Conservation (phyloP, 1,140 invertebrate genomes). For the Calliopsis andreniformis region DNA sequence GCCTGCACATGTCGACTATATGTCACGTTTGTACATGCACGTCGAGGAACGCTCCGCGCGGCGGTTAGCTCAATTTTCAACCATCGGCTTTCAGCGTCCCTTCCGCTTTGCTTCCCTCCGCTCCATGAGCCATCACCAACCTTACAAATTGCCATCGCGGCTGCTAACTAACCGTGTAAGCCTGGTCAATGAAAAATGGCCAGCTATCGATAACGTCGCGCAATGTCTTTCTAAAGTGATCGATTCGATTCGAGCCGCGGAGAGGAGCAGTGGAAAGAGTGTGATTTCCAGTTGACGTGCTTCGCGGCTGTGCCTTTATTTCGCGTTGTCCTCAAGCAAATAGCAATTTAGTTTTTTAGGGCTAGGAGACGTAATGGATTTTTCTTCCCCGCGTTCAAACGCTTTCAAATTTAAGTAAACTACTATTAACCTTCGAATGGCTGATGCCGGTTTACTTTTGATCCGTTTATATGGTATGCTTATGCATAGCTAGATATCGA, state of each 20-base stretch:
- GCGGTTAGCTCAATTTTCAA: conserved; percentile 65
- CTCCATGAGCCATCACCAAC: conserved; percentile 27
- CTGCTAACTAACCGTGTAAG: conserved; percentile 63
- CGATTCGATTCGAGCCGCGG: not conserved
- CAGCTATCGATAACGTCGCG: conserved; percentile 3
- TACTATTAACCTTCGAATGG: no score
- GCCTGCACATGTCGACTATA: conserved; percentile 59
- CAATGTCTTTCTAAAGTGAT: not conserved
- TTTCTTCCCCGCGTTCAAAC: no score
- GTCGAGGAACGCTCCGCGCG: conserved; percentile 20
- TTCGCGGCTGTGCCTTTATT: no score
- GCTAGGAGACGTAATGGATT: no score
- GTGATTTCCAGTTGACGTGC: no score
- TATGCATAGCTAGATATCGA: no score
- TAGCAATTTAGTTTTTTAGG: no score
- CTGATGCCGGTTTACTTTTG: no score
- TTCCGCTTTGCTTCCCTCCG: not conserved
- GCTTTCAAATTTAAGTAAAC: no score
- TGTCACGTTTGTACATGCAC: conserved; percentile 44
- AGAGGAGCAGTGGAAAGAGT: no score
- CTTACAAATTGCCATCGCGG: conserved; percentile 65
- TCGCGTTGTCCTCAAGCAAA: no score
- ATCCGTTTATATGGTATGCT: no score
- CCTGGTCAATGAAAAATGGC: conserved; percentile 11
- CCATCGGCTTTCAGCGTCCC: conserved; percentile 33